Evolutionary conservation across 1,140 invertebrate genomes (phyloP).

Genomic region (Leptonema lineaticorne): DNA sequence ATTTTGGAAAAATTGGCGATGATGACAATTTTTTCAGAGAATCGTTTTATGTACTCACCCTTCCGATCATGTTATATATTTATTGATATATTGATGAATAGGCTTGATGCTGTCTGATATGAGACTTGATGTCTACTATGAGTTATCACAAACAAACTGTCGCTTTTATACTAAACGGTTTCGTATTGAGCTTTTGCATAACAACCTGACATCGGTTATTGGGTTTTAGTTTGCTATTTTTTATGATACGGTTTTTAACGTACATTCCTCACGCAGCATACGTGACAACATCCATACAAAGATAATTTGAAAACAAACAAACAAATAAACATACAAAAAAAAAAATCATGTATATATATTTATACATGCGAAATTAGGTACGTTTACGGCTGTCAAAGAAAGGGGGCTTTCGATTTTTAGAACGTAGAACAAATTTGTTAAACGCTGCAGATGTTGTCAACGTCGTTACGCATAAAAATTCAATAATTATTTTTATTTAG

Average conservation of each 20-base stretch:
- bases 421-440: conserved; percentile 2
- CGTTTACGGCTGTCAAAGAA: not conserved
- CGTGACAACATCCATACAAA: not conserved
- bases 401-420: not conserved
- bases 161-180: conserved; percentile 5
- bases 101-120: not conserved
- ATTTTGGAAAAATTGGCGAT: no score
- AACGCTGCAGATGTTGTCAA: no score
- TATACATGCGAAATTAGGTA: not conserved
- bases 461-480: no score
- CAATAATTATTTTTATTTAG: no score
- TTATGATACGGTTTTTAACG: not conserved
- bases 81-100: not conserved
- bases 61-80: conserved; percentile 17
- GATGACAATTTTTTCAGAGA: not conserved
- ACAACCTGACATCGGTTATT: conserved; percentile 12
- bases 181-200: conserved; percentile 14
- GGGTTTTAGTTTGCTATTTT: not conserved
- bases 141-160: not conserved
- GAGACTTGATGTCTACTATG: conserved; percentile 3
- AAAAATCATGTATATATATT: no score
- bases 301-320: no score
- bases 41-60: not conserved
- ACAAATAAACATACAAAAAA: no score
- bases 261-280: not conserved